A percentile compares a stretch with the other conserved stretches of the same genome.
phyloP scores from a whole-genome alignment of 2,113 vertebrate species.

The Pimephales promelas region DNA sequence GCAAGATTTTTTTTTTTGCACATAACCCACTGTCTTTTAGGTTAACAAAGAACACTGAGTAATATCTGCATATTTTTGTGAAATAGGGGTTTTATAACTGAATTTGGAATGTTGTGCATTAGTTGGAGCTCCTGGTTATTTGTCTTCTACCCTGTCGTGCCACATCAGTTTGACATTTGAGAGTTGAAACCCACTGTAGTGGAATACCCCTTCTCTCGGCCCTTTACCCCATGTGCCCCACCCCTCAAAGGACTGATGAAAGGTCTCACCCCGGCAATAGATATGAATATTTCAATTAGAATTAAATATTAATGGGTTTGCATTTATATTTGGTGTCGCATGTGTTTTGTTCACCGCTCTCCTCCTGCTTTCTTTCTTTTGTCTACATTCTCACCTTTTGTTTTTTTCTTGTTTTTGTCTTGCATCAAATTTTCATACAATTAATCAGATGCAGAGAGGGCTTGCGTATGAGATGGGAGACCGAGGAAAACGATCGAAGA shows the following conservation, averaged over 20 bases:
- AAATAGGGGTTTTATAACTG: slow-evolving; percentile 23
- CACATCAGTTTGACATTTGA: slow-evolving; percentile 65
- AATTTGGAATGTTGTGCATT: slow-evolving; percentile 62
- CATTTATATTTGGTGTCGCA: slow-evolving; percentile 49
- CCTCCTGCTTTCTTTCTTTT: slow-evolving; percentile 66
- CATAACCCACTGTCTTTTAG: neutral
- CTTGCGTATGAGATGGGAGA: neutral
- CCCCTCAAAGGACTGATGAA: slow-evolving; percentile 76
- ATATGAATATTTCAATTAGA: slow-evolving; percentile 87
- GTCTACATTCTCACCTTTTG: slow-evolving; percentile 47
- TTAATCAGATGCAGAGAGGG: neutral
- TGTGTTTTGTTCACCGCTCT: slow-evolving; percentile 65
- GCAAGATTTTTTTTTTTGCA: neutral
- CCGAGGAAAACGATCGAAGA: neutral
- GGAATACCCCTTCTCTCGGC: slow-evolving; percentile 61
- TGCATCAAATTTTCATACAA: slow-evolving; percentile 40
- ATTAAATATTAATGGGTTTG: slow-evolving; percentile 80
- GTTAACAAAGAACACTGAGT: neutral
- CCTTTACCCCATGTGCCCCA: slow-evolving; percentile 63
- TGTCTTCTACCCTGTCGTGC: slow-evolving; percentile 57
- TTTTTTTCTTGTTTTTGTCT: slow-evolving; percentile 24
- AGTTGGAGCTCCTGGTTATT: slow-evolving; percentile 65
- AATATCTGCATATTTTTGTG: neutral
- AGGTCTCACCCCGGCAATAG: slow-evolving; percentile 79
- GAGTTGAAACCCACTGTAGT: slow-evolving; percentile 66